phyloP scores from a whole-genome alignment of 2,888 invertebrate genomes.

The Harpagoxenus sublaevis region DNA sequence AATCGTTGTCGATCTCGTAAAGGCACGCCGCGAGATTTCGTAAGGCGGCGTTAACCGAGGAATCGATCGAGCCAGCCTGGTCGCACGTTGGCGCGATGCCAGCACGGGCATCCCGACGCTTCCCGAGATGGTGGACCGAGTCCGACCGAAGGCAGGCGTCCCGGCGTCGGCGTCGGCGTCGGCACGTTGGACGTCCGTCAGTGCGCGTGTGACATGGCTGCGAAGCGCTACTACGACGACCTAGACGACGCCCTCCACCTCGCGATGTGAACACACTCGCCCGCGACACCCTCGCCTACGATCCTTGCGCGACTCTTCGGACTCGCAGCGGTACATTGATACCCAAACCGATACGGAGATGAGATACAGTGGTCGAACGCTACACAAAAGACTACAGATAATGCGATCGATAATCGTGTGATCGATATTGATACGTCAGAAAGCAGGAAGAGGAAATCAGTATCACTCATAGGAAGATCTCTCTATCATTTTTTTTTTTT shows the following conservation, averaged over 20 bases:
- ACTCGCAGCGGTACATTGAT: slow-evolving; percentile 17
- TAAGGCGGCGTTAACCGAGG: slow-evolving; percentile 61
- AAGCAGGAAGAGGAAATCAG: neutral
- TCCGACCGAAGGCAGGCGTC: slow-evolving; percentile 84
- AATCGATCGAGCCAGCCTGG: slow-evolving; percentile 54
- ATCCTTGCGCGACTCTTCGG: slow-evolving; percentile 30
- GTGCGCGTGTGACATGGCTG: slow-evolving; percentile 86
- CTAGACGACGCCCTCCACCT: slow-evolving; percentile 81
- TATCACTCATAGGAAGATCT: slow-evolving; percentile 21
- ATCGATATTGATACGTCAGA: neutral
- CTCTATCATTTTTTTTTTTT: neutral
- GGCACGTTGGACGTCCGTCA: slow-evolving; percentile 83
- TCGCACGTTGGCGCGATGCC: slow-evolving; percentile 73
- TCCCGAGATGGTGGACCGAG: slow-evolving; percentile 85
- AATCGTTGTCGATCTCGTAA: neutral
- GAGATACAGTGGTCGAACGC: slow-evolving; percentile 25
- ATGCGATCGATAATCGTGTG: slow-evolving; percentile 22
- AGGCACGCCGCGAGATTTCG: neutral
- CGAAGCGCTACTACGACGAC: slow-evolving; percentile 84
- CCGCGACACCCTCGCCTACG: slow-evolving; percentile 51
- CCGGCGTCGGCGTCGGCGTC: slow-evolving; percentile 79
- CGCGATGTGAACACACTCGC: slow-evolving; percentile 76
- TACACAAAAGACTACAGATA: slow-evolving; percentile 10
- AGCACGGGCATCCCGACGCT: slow-evolving; percentile 84
- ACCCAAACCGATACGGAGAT: slow-evolving; percentile 1